A percentile compares a stretch with the other conserved stretches of the same genome.
Evolutionary conservation across 2,797 vertebrate genomes (phyloP).

Genomic region (Notamacropus eugenii): DNA sequence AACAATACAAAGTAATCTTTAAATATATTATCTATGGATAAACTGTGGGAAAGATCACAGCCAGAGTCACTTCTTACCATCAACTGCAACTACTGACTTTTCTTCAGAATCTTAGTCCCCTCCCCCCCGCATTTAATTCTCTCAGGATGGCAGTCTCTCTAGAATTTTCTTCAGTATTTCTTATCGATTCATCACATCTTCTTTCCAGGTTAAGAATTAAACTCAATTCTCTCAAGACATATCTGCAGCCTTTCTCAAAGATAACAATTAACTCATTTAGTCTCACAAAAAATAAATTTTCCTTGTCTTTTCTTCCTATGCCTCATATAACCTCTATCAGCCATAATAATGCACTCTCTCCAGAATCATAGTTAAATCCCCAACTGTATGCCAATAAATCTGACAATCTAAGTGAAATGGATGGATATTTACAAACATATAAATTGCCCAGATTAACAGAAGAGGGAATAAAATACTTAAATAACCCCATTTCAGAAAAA

Average conservation of each 20-base stretch:
- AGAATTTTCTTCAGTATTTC: neutral
- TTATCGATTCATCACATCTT: neutral
- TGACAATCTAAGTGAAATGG: too few species aligned
- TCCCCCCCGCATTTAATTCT: neutral
- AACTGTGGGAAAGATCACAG: neutral
- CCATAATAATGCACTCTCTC: neutral
- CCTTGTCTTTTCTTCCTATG: neutral
- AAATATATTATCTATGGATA: neutral
- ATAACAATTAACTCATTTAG: neutral
- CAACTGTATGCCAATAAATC: too few species aligned
- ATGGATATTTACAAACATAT: too few species aligned
- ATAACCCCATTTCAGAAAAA: too few species aligned
- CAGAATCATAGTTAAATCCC: neutral
- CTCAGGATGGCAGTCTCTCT: neutral
- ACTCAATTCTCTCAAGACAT: neutral
- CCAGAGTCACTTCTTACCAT: neutral
- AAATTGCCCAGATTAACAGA: too few species aligned
- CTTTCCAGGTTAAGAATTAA: neutral
- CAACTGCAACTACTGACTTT: neutral
- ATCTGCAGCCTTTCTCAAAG: neutral
- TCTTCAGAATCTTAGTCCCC: neutral
- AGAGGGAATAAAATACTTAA: too few species aligned
- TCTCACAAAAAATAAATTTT: neutral
- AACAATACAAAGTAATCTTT: neutral
- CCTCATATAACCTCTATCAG: neutral